phyloP scores from a whole-genome alignment of 2,113 vertebrate genomes.

The Colinus virginianus region DNA sequence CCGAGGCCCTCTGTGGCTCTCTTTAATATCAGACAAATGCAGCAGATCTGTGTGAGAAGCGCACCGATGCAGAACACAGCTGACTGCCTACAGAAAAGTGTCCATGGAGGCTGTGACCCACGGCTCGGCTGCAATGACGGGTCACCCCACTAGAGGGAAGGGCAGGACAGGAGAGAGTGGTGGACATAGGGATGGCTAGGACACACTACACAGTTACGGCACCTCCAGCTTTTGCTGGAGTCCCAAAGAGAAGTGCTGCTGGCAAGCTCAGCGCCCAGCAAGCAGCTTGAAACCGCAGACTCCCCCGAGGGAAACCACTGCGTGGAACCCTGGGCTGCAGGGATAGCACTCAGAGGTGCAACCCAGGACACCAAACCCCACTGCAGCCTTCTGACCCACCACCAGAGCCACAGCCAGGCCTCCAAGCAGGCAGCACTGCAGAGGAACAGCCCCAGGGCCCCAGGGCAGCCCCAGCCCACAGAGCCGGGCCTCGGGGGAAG shows the following conservation, averaged over 20 bases:
- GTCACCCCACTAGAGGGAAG: constrained; percentile 61
- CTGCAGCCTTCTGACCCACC: too few species aligned
- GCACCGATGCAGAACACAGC: background rate
- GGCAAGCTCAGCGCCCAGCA: background rate
- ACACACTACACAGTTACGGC: background rate
- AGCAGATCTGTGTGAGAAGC: background rate
- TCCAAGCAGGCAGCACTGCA: too few species aligned
- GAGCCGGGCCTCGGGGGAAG: constrained; percentile 18
- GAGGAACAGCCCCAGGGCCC: too few species aligned
- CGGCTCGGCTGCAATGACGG: background rate
- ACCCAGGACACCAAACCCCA: too few species aligned
- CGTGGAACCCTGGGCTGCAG: too few species aligned
- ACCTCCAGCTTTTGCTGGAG: background rate
- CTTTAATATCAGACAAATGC: background rate
- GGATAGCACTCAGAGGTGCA: background rate
- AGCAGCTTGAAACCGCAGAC: background rate
- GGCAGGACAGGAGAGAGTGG: constrained; percentile 49
- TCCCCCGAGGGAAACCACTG: background rate
- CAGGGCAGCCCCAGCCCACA: too few species aligned
- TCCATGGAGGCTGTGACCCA: too few species aligned
- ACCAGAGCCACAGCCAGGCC: too few species aligned
- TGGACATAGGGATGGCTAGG: background rate
- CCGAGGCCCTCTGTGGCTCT: background rate
- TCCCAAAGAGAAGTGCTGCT: background rate
- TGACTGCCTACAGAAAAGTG: background rate